A percentile compares a stretch with the other conserved stretches of the same genome.
Conservation (phyloP, 2,888 invertebrate genomes). For the Ormia ochracea region DNA sequence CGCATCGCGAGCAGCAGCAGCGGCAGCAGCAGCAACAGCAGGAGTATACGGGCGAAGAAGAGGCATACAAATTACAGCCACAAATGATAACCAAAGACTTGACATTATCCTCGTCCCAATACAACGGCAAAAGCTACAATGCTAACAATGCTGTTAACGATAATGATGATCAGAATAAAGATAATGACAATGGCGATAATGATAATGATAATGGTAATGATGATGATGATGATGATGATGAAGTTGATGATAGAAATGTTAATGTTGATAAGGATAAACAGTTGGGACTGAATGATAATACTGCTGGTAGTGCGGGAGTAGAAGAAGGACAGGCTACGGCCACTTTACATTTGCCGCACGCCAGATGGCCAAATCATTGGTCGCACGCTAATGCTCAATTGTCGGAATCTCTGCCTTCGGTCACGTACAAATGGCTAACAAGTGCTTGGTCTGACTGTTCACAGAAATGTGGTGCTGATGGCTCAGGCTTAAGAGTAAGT, state of each 20-base stretch:
- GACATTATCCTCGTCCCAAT: constrained; percentile 44
- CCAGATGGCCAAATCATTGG: constrained; percentile 69
- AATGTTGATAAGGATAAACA: constrained; percentile 28
- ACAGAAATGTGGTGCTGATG: constrained; percentile 87
- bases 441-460: constrained; percentile 93
- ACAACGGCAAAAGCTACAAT: constrained; percentile 20
- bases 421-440: constrained; percentile 87
- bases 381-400: constrained; percentile 60
- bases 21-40: neutral
- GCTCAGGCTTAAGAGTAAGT: constrained; percentile 77
- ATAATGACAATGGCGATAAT: constrained; percentile 3
- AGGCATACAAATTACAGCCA: constrained; percentile 45
- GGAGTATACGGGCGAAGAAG: neutral
- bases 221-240: constrained; percentile 7
- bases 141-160: constrained; percentile 3
- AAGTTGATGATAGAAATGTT: constrained; percentile 45
- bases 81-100: constrained; percentile 66
- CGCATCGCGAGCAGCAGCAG: constrained; percentile 17
- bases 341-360: constrained; percentile 70
- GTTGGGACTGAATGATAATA: constrained; percentile 35
- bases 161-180: neutral
- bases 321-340: constrained; percentile 52
- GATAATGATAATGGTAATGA: neutral
- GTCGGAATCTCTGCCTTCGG: constrained; percentile 51
- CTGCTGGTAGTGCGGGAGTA: neutral